Evolutionary conservation across 2,888 invertebrate species (phyloP).

Genomic region (Melanargia galathea): DNA sequence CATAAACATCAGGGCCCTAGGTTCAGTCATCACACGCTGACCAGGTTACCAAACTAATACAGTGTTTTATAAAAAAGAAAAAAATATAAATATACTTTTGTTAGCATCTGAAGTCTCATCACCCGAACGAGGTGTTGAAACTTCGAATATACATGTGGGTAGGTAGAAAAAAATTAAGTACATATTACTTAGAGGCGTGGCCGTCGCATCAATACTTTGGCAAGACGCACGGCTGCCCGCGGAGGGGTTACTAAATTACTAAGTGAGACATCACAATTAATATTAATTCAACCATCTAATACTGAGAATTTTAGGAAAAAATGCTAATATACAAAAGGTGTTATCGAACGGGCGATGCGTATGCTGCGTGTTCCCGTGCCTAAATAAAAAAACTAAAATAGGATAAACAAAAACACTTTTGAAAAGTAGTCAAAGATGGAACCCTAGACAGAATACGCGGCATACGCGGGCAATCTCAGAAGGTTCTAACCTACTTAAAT

Average conservation of each 20-base stretch:
- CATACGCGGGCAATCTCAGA: conserved; percentile 65
- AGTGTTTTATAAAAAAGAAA: conserved; percentile 48
- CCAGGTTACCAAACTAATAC: conserved; percentile 53
- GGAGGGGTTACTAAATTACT: conserved; percentile 51
- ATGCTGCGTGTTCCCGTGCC: conserved; percentile 40
- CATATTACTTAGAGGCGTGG: conserved; percentile 50
- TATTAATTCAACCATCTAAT: conserved; percentile 69
- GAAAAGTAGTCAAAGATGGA: conserved; percentile 18
- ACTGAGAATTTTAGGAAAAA: conserved; percentile 70
- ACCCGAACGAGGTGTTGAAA: conserved; percentile 13
- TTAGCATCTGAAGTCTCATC: conserved; percentile 40
- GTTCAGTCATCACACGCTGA: conserved; percentile 24
- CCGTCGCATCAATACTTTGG: conserved; percentile 61
- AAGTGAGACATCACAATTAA: conserved; percentile 61
- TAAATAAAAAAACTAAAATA: not conserved
- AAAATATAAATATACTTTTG: conserved; percentile 49
- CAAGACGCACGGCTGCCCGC: conserved; percentile 65
- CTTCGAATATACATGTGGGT: conserved; percentile 46
- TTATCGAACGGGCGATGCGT: conserved; percentile 52
- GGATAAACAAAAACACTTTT: conserved; percentile 11
- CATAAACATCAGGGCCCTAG: not conserved
- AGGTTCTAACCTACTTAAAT: conserved; percentile 74
- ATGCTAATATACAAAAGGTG: conserved; percentile 78
- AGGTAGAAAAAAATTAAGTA: conserved; percentile 67
- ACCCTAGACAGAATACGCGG: conserved; percentile 42